Evolutionary conservation across 2,888 invertebrate genomes (phyloP).

Genomic region (Pheosia tremula): DNA sequence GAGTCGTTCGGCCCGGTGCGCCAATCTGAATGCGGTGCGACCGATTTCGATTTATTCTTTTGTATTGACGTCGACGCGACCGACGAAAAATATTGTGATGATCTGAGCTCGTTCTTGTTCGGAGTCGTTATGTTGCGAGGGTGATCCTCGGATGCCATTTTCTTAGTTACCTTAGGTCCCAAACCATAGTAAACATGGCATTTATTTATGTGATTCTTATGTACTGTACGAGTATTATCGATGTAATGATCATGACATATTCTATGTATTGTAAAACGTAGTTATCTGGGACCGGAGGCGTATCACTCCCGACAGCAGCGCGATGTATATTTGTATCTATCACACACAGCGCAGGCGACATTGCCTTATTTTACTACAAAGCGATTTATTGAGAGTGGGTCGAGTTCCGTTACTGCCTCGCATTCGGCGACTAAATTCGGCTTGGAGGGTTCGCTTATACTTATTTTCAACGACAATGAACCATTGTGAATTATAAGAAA

Average conservation of each 20-base stretch:
- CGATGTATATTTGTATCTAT: conserved; percentile 72
- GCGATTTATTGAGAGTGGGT: conserved; percentile 78
- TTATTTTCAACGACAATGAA: conserved; percentile 36
- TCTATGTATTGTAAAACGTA: conserved; percentile 74
- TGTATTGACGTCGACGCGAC: conserved; percentile 44
- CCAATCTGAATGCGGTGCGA: conserved; percentile 70
- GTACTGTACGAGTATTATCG: conserved; percentile 75
- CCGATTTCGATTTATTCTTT: conserved; percentile 55
- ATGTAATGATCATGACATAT: conserved; percentile 78
- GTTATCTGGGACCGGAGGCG: conserved; percentile 59
- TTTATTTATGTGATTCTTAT: conserved; percentile 82
- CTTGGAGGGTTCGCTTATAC: conserved; percentile 34
- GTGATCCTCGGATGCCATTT: conserved; percentile 74
- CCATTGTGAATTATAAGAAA: conserved; percentile 63
- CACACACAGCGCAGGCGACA: conserved; percentile 62
- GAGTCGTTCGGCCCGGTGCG: conserved; percentile 45
- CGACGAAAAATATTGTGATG: conserved; percentile 47
- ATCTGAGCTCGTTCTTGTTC: conserved; percentile 53
- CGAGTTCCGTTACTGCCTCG: conserved; percentile 80
- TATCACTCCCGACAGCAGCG: conserved; percentile 62
- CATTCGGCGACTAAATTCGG: conserved; percentile 70
- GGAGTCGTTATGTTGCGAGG: conserved; percentile 43
- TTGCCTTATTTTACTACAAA: conserved; percentile 65
- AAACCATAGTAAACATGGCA: conserved; percentile 81
- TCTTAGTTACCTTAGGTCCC: conserved; percentile 81